Evolutionary conservation across 2,113 vertebrate species (phyloP), one percentile per base, ranked within the genome.

Genomic region (Cyanoderma ruficeps): DNA sequence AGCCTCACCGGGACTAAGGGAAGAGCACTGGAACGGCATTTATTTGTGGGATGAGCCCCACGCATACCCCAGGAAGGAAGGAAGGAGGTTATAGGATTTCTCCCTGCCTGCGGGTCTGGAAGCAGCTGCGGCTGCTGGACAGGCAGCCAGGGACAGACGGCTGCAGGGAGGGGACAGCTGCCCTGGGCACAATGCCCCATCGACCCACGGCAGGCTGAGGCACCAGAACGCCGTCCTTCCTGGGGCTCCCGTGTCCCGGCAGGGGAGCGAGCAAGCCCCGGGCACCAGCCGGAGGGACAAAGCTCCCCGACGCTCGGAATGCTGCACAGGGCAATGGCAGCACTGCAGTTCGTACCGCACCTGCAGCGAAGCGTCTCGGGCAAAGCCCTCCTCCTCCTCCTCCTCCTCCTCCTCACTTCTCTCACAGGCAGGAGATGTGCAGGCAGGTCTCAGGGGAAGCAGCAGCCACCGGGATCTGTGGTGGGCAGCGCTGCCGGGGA

Each of bases 171-270:
- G 39, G 49, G 56, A 81, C 64, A 67, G 61, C 49, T 12, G 7
- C 18, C 37, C 35, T 9, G 68, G 37, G 13, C 70, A 79, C 81
- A 60, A 5, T 0, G 21, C 10, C 28, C 23, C 39, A 42, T 6
- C 0, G 3, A 65, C 12, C 22, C 69, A 4, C 22, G 18, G 2
- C 64, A 24, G 41, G 41, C 27, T 19, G 6, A 61, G 4, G 8
- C 3, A 2, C 39, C 0, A 0, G 25, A 69, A 24, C 7, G 1
- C 20, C 6, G 2, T 37, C 69, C 65, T 33, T 31, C 30, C 56
- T 7, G 37, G 70, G 59, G 44, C 55, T 31, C 70, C 39, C 0
- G 0, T 9, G 21, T 1, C 31, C 15, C 2, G 0, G 37, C 13
- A 47, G 18, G 17, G 13, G 2, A 67, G 28, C 3, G 33, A 75